Evolutionary conservation across 2,888 invertebrate genomes (phyloP).

Genomic region (Hirudinaria manillensis): DNA sequence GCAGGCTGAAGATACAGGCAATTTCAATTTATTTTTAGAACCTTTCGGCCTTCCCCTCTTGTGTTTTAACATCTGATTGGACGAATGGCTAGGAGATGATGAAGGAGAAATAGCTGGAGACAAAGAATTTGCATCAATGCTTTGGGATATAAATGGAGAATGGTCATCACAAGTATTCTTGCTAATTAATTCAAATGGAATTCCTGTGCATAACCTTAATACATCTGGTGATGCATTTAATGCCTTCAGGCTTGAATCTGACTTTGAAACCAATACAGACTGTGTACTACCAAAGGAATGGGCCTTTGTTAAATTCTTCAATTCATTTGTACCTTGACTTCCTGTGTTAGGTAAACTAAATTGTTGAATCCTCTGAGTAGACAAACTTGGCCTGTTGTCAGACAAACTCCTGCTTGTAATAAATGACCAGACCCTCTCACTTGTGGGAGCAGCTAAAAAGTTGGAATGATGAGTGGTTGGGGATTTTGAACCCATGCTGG

Average conservation of each 20-base stretch:
- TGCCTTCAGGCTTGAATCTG: not conserved
- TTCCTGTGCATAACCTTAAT: not conserved
- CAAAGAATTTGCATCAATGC: not conserved
- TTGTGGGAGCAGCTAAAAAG: not conserved
- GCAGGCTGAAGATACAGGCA: not conserved
- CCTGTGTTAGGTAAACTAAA: not conserved
- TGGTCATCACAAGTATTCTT: not conserved
- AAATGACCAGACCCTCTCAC: not conserved
- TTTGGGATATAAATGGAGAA: not conserved
- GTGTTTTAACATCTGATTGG: not conserved
- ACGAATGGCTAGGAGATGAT: not conserved
- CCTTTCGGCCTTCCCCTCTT: conserved; percentile 47
- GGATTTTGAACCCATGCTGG: not conserved
- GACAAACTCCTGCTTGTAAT: not conserved
- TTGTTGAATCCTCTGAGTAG: not conserved
- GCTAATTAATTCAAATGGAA: not conserved
- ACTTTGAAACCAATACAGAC: not conserved
- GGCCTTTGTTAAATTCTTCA: not conserved
- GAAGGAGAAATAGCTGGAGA: not conserved
- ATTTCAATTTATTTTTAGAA: conserved; percentile 39
- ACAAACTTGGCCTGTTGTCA: not conserved
- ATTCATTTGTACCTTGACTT: not conserved
- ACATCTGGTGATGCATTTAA: too few species aligned
- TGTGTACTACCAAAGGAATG: not conserved
- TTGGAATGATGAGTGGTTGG: not conserved